Percentiles rank a stretch among this genome's conserved stretches.
Conservation (phyloP, 2,797 vertebrate genomes). For the Pseudochromis fuscus region DNA sequence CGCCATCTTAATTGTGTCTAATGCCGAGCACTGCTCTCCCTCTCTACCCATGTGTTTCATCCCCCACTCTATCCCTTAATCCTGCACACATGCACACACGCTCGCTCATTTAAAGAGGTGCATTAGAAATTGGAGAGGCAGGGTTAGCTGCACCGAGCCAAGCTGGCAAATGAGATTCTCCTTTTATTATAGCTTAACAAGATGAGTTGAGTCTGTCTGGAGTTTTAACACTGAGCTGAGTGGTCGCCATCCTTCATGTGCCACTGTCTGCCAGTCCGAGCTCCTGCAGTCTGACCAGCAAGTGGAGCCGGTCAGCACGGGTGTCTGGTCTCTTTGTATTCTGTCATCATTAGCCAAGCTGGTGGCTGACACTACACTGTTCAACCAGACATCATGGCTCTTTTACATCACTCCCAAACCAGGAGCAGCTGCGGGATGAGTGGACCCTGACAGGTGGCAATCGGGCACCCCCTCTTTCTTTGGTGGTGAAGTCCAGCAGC, state of each 20-base stretch:
- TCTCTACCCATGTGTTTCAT: slow-evolving; percentile 61
- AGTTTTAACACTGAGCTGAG: slow-evolving; percentile 55
- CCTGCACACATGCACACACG: slow-evolving; percentile 64
- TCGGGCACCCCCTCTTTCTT: neutral
- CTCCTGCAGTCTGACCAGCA: slow-evolving; percentile 18
- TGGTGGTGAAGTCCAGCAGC: slow-evolving; percentile 24
- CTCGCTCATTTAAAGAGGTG: slow-evolving; percentile 70
- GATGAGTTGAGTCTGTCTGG: slow-evolving; percentile 54
- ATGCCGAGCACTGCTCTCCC: slow-evolving; percentile 57
- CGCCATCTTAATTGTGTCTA: slow-evolving; percentile 77
- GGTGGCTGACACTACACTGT: slow-evolving; percentile 33
- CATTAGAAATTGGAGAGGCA: slow-evolving; percentile 68
- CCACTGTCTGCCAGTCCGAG: slow-evolving; percentile 31
- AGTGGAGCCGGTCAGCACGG: slow-evolving; percentile 37
- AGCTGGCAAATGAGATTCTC: slow-evolving; percentile 65
- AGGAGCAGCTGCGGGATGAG: slow-evolving; percentile 38
- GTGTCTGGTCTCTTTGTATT: slow-evolving; percentile 46
- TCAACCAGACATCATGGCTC: slow-evolving; percentile 46
- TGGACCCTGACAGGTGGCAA: slow-evolving; percentile 59
- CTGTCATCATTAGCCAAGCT: slow-evolving; percentile 70
- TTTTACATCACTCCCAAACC: slow-evolving; percentile 58
- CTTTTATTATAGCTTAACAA: slow-evolving; percentile 66
- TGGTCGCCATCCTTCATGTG: slow-evolving; percentile 46
- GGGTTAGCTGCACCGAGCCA: slow-evolving; percentile 43
- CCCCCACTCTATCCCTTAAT: slow-evolving; percentile 69